These are phyloP conservation scores for Agrochola lota DNA, from an alignment of 2,888 invertebrate species.

Conservation along the genomic window DNA sequence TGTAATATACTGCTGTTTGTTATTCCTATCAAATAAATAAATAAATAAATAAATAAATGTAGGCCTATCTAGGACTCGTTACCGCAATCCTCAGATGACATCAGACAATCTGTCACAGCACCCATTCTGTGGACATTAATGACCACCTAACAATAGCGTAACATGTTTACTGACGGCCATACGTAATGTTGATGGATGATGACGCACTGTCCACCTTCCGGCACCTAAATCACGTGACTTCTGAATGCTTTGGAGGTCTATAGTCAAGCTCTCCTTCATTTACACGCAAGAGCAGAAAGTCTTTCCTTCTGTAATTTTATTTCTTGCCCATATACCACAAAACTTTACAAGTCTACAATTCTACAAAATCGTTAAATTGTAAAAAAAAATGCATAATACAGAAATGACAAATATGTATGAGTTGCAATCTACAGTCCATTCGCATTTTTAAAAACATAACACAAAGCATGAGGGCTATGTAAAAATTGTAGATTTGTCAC, in stretches of 20 bases:
- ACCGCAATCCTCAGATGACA: conserved; percentile 4
- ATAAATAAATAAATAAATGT: too few relatives aligned
- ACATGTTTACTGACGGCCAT: conserved; percentile 31
- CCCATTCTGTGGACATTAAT: conserved; percentile 39
- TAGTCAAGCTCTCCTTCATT: background rate
- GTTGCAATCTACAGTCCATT: too few relatives aligned
- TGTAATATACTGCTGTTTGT: too few relatives aligned
- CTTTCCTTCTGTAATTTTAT: background rate
- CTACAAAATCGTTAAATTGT: too few relatives aligned
- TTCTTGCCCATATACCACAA: background rate
- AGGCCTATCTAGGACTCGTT: background rate
- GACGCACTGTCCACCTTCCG: conserved; percentile 51
- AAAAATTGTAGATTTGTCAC: background rate
- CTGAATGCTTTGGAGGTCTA: conserved; percentile 24
- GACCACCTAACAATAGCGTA: conserved; percentile 34
- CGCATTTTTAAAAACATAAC: too few relatives aligned
- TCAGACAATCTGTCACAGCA: conserved; percentile 29
- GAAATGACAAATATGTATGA: too few relatives aligned
- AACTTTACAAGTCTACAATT: too few relatives aligned
- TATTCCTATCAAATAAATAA: too few relatives aligned
- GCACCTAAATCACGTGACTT: conserved; percentile 37
- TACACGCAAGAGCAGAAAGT: background rate
- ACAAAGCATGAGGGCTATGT: too few relatives aligned
- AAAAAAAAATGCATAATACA: too few relatives aligned
- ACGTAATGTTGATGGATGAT: conserved; percentile 48